A percentile compares a stretch with the other conserved stretches of the same genome.
These are phyloP conservation scores for Thecophora atra DNA, from an alignment of 2,888 invertebrate species.

Conservation along the genomic window DNA sequence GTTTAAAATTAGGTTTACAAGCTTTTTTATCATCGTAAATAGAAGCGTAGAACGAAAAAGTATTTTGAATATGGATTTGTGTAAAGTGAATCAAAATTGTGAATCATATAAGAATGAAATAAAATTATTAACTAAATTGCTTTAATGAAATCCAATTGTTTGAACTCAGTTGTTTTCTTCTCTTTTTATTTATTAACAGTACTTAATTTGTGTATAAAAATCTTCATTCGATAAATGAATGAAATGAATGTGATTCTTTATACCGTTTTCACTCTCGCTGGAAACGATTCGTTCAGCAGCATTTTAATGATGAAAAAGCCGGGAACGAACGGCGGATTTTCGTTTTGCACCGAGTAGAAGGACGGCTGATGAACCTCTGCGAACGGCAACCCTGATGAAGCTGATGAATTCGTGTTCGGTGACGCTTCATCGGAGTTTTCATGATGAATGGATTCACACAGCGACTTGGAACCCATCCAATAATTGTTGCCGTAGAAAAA, in stretches of 20 bases:
- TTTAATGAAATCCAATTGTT: no score
- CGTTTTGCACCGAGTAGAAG: conserved; percentile 58
- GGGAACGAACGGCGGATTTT: conserved; percentile 73
- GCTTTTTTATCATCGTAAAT: no score
- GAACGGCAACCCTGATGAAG: conserved; percentile 60
- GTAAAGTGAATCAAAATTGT: no score
- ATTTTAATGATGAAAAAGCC: conserved; percentile 75
- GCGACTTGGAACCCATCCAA: conserved; percentile 80
- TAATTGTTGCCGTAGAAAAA: conserved; percentile 86
- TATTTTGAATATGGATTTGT: no score
- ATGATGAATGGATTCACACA: conserved; percentile 74
- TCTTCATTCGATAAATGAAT: not conserved
- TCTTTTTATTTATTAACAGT: no score
- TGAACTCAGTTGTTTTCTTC: no score
- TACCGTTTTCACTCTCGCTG: conserved; percentile 57
- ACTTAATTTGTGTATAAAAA: no score
- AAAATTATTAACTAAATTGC: no score
- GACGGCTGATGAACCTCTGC: conserved; percentile 56
- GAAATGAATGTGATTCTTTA: not conserved
- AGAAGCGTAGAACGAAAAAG: no score
- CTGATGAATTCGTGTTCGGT: conserved; percentile 36
- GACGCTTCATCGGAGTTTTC: conserved; percentile 52
- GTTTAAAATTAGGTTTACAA: no score
- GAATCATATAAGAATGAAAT: no score
- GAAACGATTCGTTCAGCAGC: conserved; percentile 67